Conservation (phyloP, 2,797 vertebrate genomes). For the Varecia variegata region DNA sequence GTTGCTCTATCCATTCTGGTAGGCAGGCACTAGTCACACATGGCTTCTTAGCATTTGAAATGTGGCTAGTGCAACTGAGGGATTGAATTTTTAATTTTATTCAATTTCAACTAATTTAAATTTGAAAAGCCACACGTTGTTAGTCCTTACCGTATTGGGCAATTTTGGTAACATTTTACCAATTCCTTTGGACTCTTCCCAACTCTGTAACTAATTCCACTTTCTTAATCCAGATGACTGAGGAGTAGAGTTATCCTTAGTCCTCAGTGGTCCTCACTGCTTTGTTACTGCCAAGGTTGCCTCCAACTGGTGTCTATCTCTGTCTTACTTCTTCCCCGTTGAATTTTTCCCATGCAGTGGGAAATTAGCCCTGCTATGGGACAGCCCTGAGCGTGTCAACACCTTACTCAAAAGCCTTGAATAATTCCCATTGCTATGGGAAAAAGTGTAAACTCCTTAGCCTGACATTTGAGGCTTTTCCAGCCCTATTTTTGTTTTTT, state of each 20-base stretch:
- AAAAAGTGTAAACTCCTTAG: not conserved
- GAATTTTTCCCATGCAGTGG: not conserved
- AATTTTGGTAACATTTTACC: not conserved
- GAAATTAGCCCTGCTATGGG: not conserved
- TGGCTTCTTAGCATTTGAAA: not conserved
- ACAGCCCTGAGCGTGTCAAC: not conserved
- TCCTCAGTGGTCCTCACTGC: not conserved
- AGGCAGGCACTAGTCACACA: not conserved
- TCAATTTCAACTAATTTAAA: not conserved
- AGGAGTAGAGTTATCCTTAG: not conserved
- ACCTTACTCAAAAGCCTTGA: not conserved
- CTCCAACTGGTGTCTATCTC: accelerated
- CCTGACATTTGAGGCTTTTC: not conserved
- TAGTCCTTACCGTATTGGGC: not conserved
- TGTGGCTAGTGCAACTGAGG: not conserved
- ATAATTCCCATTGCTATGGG: not conserved
- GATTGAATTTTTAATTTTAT: not conserved
- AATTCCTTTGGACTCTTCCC: not conserved
- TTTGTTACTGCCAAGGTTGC: not conserved
- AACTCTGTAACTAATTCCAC: no score
- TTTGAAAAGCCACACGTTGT: not conserved
- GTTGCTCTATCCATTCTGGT: not conserved
- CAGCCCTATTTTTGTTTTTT: not conserved
- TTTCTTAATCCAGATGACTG: not conserved
- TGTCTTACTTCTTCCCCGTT: not conserved